Percentiles rank a stretch among this genome's conserved stretches.
Conservation (phyloP, 2,797 vertebrate genomes). For the Malacoraja senta region DNA sequence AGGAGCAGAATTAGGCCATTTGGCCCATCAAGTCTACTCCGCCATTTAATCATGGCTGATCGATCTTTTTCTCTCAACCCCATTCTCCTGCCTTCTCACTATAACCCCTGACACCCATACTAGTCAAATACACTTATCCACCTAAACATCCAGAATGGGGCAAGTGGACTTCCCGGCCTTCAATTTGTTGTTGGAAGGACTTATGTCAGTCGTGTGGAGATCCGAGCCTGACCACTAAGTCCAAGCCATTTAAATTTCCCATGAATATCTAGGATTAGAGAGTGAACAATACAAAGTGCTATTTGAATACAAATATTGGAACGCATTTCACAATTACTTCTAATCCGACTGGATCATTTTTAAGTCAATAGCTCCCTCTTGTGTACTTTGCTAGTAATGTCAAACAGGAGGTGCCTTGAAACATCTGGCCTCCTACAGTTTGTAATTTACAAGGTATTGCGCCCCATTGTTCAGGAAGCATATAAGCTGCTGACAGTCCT, state of each 20-base stretch:
- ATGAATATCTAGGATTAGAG: background rate
- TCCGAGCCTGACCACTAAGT: background rate
- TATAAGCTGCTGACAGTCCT: background rate
- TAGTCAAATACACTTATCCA: too few species aligned
- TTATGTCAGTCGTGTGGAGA: background rate
- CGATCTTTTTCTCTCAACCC: too few species aligned
- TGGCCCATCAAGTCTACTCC: too few species aligned
- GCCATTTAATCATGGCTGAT: too few species aligned
- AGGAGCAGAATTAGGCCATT: too few species aligned
- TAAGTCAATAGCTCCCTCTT: constrained; percentile 11
- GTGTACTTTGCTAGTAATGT: background rate
- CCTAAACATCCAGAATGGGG: background rate
- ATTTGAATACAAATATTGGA: background rate
- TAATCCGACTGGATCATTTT: background rate
- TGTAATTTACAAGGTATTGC: constrained; percentile 21
- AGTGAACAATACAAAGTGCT: background rate
- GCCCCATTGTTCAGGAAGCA: background rate
- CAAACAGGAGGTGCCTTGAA: background rate
- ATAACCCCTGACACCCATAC: too few species aligned
- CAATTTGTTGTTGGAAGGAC: background rate
- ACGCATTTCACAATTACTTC: too few species aligned
- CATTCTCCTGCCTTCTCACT: too few species aligned
- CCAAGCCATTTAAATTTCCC: background rate
- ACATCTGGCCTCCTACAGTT: background rate
- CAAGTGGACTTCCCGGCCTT: background rate